Conservation (phyloP, 2,797 vertebrate genomes). For the Sebastes elongatus region DNA sequence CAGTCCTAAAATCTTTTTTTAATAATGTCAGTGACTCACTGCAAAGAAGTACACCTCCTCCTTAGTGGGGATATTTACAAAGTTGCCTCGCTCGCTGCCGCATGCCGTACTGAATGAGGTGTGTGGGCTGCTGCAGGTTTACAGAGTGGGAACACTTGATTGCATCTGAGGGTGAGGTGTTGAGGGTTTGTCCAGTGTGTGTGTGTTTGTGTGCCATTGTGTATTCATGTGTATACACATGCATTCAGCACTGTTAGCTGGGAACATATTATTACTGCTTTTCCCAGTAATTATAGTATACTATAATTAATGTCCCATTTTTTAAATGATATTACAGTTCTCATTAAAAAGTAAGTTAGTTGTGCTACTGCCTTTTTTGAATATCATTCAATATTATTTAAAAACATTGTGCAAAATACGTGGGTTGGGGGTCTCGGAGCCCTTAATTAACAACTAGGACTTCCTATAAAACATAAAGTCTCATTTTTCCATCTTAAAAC, state of each 20-base stretch:
- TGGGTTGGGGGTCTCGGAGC: neutral
- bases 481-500: rapidly evolving
- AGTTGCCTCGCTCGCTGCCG: constrained; percentile 20
- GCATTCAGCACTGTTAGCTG: neutral
- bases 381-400: neutral
- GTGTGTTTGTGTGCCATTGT: neutral
- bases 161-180: constrained; percentile 53
- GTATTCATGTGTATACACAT: neutral
- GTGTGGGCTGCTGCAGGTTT: constrained; percentile 47
- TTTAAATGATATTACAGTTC: neutral
- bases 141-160: constrained; percentile 53
- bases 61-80: constrained; percentile 52
- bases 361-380: neutral
- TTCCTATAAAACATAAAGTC: neutral
- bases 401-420: neutral
- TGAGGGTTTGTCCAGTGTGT: constrained; percentile 39
- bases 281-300: neutral
- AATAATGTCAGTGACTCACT: constrained; percentile 59
- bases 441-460: neutral
- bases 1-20: constrained; percentile 41
- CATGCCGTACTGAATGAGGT: constrained; percentile 17
- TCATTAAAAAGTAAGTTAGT: neutral
- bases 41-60: constrained; percentile 42
- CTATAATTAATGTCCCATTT: constrained; percentile 24
- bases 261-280: constrained; percentile 1